Conservation (phyloP, 2,888 invertebrate species). For the Diaprepes abbreviatus region DNA sequence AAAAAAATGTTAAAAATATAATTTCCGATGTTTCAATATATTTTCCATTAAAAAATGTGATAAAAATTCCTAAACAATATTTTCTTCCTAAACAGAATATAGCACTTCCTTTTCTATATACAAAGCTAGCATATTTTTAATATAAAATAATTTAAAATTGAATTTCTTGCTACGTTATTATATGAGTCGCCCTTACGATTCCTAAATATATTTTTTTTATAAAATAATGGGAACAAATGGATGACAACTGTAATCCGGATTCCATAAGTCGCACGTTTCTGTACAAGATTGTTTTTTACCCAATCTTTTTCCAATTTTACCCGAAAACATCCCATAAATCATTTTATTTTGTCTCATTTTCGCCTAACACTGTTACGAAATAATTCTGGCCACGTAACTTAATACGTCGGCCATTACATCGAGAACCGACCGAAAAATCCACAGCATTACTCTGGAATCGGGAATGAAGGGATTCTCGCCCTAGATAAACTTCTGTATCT, state of each 20-base stretch:
- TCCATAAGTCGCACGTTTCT: slow-evolving; percentile 11
- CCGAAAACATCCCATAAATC: slow-evolving; percentile 42
- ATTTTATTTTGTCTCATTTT: slow-evolving; percentile 46
- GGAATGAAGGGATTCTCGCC: slow-evolving; percentile 49
- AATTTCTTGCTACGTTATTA: too few relatives aligned
- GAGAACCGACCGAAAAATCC: slow-evolving; percentile 52
- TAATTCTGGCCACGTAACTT: slow-evolving; percentile 53
- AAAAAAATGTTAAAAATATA: too few relatives aligned
- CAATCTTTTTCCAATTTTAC: slow-evolving; percentile 49
- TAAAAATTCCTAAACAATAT: too few relatives aligned
- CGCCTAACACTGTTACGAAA: slow-evolving; percentile 48
- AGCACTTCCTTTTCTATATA: too few relatives aligned
- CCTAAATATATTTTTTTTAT: too few relatives aligned
- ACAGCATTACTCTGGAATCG: slow-evolving; percentile 51
- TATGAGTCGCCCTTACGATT: too few relatives aligned
- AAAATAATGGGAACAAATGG: slow-evolving; percentile 15
- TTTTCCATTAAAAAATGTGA: too few relatives aligned
- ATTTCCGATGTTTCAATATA: too few relatives aligned
- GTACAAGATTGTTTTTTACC: slow-evolving; percentile 32
- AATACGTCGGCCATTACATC: slow-evolving; percentile 52
- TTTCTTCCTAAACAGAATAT: too few relatives aligned
- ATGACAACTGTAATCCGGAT: slow-evolving; percentile 15
- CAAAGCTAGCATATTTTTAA: too few relatives aligned
- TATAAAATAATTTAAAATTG: too few relatives aligned
- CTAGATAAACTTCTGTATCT: slow-evolving; percentile 55